Evolutionary conservation across 2,797 vertebrate genomes (phyloP), one percentile per base, ranked within the genome.

Genomic region (Clarias platycephalus): DNA sequence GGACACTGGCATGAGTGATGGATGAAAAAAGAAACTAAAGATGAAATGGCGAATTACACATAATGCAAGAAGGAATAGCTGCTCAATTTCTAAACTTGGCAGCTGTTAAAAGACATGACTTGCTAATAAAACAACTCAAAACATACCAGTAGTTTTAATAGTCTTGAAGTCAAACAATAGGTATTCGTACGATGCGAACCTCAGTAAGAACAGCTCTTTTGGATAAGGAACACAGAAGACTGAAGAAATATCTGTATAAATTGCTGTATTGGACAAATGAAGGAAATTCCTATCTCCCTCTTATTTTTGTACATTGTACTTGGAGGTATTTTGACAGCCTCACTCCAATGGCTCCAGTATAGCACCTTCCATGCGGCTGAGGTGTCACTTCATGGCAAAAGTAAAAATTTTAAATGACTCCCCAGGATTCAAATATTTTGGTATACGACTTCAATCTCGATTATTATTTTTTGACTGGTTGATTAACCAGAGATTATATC

Each of bases 21-120:
- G 63, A 80, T 83, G 82, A 67, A 74, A 49, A 72, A 80, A 44
- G 77, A 70, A 80, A 81, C 58, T 53, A 37, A 80, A 80, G 84
- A 79, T 85, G 84, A 85, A 80, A 85, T 74, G 55, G 84, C 84
- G 66, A 80, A 80, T 85, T 81, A 63, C 71, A 55, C 78, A 75
- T 34, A 63, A 83, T 75, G 58, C 37, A 64, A 53, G 60, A 1
- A 67, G 78, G 63, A 55, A 80, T 80, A 13, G 78, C 63, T 67
- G 63, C n/a, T 80, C 78, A 26, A 66, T 67, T 80, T 67, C 18
- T 34, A 80, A 66, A 31, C 63, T 31, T 80, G 78, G 78, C 78
- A 80, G 63, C 44, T 80, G 63, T 80, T 80, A 80, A 67, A 63
- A 80, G 62, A 67, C 63, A 34, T 55, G 63, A 80, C 78, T 80